Percentiles rank a stretch among this genome's conserved stretches.
Conservation (phyloP, 2,888 invertebrate species). For the Ctena decussata region DNA sequence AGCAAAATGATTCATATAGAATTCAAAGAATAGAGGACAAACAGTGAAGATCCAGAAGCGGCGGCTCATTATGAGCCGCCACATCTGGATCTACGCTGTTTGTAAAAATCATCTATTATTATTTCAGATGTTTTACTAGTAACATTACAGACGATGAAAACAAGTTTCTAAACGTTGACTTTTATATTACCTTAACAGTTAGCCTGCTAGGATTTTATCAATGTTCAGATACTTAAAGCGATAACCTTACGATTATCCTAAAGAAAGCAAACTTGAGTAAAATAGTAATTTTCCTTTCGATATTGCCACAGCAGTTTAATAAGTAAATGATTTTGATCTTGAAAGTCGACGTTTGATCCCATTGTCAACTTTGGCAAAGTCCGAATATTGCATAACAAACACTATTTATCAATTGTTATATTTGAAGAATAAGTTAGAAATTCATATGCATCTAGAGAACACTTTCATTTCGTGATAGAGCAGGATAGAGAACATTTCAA, state of each 20-base stretch:
- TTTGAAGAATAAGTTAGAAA: slow-evolving; percentile 9
- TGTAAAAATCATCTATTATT: too few relatives aligned
- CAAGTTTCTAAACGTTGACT: too few relatives aligned
- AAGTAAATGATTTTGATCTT: background rate
- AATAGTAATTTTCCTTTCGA: slow-evolving; percentile 15
- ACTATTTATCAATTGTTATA: slow-evolving; percentile 21
- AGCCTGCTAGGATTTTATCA: background rate
- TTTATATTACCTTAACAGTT: too few relatives aligned
- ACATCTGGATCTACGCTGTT: too few relatives aligned
- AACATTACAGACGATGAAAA: too few relatives aligned
- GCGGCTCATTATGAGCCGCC: too few relatives aligned
- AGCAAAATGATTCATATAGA: too few relatives aligned
- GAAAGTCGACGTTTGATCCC: background rate
- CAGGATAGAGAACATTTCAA: background rate
- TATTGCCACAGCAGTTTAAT: slow-evolving; percentile 19
- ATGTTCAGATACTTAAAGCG: background rate
- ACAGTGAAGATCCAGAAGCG: too few relatives aligned
- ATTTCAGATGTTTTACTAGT: too few relatives aligned
- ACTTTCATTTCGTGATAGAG: background rate
- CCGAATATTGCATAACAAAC: slow-evolving; percentile 21
- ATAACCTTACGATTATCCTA: slow-evolving; percentile 7
- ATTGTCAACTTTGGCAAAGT: slow-evolving; percentile 1
- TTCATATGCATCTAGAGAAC: background rate
- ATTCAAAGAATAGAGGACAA: too few relatives aligned
- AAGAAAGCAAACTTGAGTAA: slow-evolving; percentile 14